Evolutionary conservation across 2,113 vertebrate species (phyloP).

Genomic region (Glaucomys volans): DNA sequence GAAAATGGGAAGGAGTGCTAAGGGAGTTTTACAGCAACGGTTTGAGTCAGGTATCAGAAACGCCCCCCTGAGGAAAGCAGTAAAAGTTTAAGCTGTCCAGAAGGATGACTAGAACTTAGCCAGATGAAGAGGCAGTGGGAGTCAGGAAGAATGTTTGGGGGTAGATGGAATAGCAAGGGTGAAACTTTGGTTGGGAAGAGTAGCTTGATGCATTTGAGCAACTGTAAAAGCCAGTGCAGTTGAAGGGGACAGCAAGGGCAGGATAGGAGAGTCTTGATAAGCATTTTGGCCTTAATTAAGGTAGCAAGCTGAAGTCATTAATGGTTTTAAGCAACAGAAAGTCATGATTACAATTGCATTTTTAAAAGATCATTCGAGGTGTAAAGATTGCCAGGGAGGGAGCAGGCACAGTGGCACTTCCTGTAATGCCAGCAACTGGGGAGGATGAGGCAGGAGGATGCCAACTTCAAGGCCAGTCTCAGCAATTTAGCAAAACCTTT

Average conservation of each 20-base stretch:
- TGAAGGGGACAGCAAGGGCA: background rate
- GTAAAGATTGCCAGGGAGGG: background rate
- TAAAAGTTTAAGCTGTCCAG: background rate
- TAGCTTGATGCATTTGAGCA: background rate
- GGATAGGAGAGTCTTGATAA: background rate
- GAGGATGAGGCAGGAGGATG: too few relatives aligned
- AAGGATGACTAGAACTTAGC: background rate
- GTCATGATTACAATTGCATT: background rate
- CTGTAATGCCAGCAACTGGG: too few relatives aligned
- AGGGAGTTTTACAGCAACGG: background rate
- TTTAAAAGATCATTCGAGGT: background rate
- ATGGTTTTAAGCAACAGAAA: conserved; percentile 31
- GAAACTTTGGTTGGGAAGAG: background rate
- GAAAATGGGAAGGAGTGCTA: background rate
- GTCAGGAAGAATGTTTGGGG: background rate
- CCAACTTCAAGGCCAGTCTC: too few relatives aligned
- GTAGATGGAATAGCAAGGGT: background rate
- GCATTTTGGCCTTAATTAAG: background rate
- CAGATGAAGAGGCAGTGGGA: background rate
- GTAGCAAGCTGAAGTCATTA: background rate
- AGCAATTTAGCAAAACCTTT: too few relatives aligned
- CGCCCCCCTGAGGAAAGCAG: background rate
- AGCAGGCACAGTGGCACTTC: too few relatives aligned
- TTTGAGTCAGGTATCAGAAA: background rate
- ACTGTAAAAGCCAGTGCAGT: background rate